Base-by-base conservation (phyloP, 2,113 vertebrate genomes). In the Catharus minimus region DNA sequence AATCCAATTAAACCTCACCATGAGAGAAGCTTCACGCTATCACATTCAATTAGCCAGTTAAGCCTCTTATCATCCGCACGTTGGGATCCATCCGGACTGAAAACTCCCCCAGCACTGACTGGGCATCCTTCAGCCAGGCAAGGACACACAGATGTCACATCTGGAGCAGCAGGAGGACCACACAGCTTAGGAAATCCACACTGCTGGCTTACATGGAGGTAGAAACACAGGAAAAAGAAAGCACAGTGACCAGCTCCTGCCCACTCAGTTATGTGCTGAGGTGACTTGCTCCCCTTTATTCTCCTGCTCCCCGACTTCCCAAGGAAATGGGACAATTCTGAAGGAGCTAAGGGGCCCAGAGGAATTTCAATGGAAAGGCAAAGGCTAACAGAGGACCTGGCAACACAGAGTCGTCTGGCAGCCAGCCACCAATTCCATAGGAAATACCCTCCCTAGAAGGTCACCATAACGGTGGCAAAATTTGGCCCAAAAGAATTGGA, bases 1-100 rank as follows among this genome's bases (percentile, higher is more conserved):
- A 96, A 96, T 95, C 91, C 95, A 94, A 95, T 95, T 96, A 95
- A 96, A 94, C 43, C 78, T 93, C 95, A 67, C 92, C 89, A 77
- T 6, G 56, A 94, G 95, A 87, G 84, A 19, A 94, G 95, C 95
- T 94, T 92, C 93, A 92, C 3, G 2, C 94, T 95, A 94, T 92
- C 95, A 89, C 86, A 89, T 93, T 92, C 95, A 92, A 91, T 95
- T 95, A 95, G 74, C 38, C 91, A 30, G 52, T 58, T 93, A 93
- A 95, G 91, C 86, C 44, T 92, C 91, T 95, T 93, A 93, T 79
- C 65, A 64, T 66, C 77, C 44, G 28, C 74, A 69, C 2, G 1
- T 39, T 66, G 49, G 93, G 88, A 92, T 82, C 81, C 74, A 50
- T 41, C 75, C 0, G 1, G 55, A 66, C 56, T 57, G 56, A 28